Percentiles rank a stretch among this genome's conserved stretches.
Evolutionary conservation across 2,113 vertebrate genomes (phyloP).

Genomic region (Galbula dea): DNA sequence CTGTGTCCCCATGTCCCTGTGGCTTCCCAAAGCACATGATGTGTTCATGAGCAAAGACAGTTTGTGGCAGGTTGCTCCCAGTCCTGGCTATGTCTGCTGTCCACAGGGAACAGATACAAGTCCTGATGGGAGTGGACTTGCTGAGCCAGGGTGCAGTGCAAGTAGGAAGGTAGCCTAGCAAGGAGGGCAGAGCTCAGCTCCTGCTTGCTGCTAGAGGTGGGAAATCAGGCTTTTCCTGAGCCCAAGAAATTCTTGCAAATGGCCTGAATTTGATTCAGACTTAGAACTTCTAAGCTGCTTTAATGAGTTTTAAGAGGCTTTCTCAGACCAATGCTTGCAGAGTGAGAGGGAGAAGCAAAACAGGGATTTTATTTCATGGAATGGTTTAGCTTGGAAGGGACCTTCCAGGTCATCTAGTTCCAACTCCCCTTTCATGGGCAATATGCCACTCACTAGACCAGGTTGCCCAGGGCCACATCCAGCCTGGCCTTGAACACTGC

Average conservation of each 20-base stretch:
- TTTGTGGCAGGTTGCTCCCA: not conserved
- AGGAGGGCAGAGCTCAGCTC: not conserved
- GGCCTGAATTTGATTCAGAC: not conserved
- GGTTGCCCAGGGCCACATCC: no score
- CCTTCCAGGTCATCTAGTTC: no score
- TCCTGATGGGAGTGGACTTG: not conserved
- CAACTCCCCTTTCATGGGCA: no score
- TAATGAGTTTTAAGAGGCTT: not conserved
- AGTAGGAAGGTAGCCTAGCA: not conserved
- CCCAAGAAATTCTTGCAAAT: not conserved
- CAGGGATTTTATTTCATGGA: not conserved
- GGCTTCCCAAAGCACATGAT: not conserved
- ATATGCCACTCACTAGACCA: no score
- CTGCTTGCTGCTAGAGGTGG: not conserved
- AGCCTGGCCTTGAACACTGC: no score
- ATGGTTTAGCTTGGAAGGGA: no score
- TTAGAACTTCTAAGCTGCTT: not conserved
- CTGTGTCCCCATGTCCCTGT: fast-evolving
- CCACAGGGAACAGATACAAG: not conserved
- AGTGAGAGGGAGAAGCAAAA: not conserved
- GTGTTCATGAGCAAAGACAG: not conserved
- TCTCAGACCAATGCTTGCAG: not conserved
- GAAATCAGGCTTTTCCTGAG: not conserved
- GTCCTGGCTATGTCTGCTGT: fast-evolving
- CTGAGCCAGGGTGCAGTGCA: not conserved